A percentile compares a stretch with the other conserved stretches of the same genome.
phyloP scores from a whole-genome alignment of 2,888 invertebrate species.

The Mechanitis mazaeus region DNA sequence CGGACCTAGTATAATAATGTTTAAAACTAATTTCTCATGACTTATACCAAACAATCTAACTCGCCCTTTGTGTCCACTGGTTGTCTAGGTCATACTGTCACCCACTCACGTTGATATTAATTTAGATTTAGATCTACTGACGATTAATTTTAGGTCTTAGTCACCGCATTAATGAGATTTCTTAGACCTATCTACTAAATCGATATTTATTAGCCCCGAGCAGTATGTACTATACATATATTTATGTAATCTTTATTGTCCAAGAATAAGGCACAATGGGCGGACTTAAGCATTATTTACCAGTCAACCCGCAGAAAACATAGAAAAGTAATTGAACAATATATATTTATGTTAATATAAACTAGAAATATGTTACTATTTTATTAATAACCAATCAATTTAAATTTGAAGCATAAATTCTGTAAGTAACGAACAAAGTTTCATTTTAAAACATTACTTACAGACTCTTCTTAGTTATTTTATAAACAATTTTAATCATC shows the following conservation, averaged over 20 bases:
- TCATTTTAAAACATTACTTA: too few relatives aligned
- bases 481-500: neutral
- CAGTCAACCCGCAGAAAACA: too few relatives aligned
- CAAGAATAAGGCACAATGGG: too few relatives aligned
- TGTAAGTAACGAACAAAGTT: constrained; percentile 6
- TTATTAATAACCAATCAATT: too few relatives aligned
- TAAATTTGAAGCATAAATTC: too few relatives aligned
- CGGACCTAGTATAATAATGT: neutral
- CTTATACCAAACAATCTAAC: constrained; percentile 38
- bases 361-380: too few relatives aligned
- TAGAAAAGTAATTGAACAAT: too few relatives aligned
- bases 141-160: constrained; percentile 47
- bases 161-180: constrained; percentile 38
- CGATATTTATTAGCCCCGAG: constrained; percentile 30
- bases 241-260: too few relatives aligned
- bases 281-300: too few relatives aligned
- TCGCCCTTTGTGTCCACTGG: constrained; percentile 51
- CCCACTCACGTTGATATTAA: constrained; percentile 63
- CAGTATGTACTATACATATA: too few relatives aligned
- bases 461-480: too few relatives aligned
- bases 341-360: too few relatives aligned
- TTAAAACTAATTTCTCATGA: constrained; percentile 12
- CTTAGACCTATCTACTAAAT: constrained; percentile 35
- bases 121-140: constrained; percentile 53
- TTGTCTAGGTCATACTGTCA: constrained; percentile 64